Evolutionary conservation across 2,113 vertebrate genomes (phyloP).

Genomic region (Rhinopomastus cyanomelas): DNA sequence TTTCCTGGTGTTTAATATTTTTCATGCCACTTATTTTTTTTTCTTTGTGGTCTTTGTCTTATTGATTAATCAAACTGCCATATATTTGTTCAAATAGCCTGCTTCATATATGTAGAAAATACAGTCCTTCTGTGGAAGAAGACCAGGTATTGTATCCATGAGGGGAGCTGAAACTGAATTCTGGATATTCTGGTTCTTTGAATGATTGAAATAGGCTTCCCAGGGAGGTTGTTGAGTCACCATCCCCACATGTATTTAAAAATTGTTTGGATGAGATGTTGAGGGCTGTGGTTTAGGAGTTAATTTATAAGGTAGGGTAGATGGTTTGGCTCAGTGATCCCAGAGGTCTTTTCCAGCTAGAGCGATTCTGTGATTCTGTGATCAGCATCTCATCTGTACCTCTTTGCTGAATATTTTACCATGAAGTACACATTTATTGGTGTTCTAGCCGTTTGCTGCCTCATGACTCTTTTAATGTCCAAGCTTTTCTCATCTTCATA

Average conservation of each 20-base stretch:
- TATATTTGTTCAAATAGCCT: neutral
- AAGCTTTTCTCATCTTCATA: neutral
- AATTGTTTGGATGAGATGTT: too few relatives aligned
- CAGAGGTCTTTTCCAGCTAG: too few relatives aligned
- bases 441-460: neutral
- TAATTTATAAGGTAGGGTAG: too few relatives aligned
- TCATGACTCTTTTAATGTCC: neutral
- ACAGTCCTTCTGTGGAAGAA: neutral
- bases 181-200: neutral
- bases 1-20: neutral
- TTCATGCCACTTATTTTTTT: neutral
- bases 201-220: too few relatives aligned
- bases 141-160: fast-evolving
- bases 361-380: too few relatives aligned
- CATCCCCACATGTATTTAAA: too few relatives aligned
- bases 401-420: neutral
- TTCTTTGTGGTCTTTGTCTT: neutral
- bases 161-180: neutral
- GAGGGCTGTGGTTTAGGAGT: too few relatives aligned
- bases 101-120: neutral
- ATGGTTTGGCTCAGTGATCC: too few relatives aligned
- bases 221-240: too few relatives aligned
- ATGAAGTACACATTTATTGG: neutral
- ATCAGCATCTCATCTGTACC: neutral
- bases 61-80: neutral